Percentiles rank a stretch among this genome's conserved stretches.
Evolutionary conservation across 2,888 invertebrate genomes (phyloP).

Genomic region (Mythimna impura): DNA sequence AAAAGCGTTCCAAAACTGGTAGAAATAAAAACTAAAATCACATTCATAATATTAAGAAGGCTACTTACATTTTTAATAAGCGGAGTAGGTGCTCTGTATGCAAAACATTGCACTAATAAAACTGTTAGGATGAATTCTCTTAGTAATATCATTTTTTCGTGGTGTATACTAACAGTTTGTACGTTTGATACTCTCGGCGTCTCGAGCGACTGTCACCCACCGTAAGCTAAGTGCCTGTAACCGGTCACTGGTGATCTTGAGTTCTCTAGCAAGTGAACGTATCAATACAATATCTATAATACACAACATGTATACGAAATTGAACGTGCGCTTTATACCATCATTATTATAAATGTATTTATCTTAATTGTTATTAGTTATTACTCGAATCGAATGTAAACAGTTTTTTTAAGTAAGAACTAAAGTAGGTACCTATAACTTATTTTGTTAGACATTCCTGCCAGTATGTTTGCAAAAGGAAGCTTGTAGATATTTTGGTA

Average conservation of each 20-base stretch:
- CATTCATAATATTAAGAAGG: constrained; percentile 6
- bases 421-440: background rate
- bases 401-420: background rate
- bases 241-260: constrained; percentile 60
- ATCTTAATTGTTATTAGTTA: background rate
- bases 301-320: constrained; percentile 9
- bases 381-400: constrained; percentile 2
- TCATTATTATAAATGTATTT: constrained; percentile 8
- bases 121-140: constrained; percentile 47
- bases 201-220: constrained; percentile 29
- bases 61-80: constrained; percentile 84
- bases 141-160: constrained; percentile 48
- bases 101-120: constrained; percentile 60
- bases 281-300: background rate
- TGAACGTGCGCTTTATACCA: background rate
- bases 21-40: background rate
- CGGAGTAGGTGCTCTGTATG: constrained; percentile 74
- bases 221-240: constrained; percentile 26
- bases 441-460: background rate
- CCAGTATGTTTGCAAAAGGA: too few species aligned
- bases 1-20: constrained; percentile 9
- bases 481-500: background rate
- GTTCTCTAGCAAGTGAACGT: constrained; percentile 50
- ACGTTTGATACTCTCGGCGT: constrained; percentile 34
- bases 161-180: background rate